Conservation (phyloP, 2,888 invertebrate genomes). For the Ischnus inquisitorius region DNA sequence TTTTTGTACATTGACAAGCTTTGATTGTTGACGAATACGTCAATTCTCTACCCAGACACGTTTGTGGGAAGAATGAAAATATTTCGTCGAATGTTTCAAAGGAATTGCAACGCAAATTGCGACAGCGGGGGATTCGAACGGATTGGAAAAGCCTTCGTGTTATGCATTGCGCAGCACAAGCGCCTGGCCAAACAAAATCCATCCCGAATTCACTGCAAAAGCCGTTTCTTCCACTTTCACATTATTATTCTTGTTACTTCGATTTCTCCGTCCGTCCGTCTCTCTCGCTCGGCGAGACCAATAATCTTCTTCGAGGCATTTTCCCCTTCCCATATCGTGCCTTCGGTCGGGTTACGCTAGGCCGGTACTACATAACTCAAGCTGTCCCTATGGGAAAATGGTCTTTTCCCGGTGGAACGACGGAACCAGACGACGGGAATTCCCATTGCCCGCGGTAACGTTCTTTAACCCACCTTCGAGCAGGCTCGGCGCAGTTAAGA, state of each 20-base stretch:
- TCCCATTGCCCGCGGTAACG: neutral
- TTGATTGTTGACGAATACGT: neutral
- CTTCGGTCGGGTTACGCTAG: conserved; percentile 36
- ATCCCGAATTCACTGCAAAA: neutral
- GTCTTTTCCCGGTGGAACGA: conserved; percentile 39
- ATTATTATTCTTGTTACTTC: conserved; percentile 48
- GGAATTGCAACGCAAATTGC: conserved; percentile 1
- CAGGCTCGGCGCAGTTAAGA: conserved; percentile 11
- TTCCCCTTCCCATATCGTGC: conserved; percentile 26
- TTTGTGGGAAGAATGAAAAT: neutral
- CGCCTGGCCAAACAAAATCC: neutral
- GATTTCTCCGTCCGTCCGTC: conserved; percentile 54
- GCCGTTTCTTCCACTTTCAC: conserved; percentile 16
- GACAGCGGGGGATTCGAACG: conserved; percentile 1
- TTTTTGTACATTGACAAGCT: neutral
- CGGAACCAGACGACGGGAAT: conserved; percentile 31
- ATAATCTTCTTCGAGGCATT: conserved; percentile 48
- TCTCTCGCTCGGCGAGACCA: conserved; percentile 31
- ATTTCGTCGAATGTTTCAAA: neutral
- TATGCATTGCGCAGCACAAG: neutral
- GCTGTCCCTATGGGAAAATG: conserved; percentile 47
- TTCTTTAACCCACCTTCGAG: conserved; percentile 8
- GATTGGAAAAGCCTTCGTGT: neutral
- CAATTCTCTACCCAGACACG: neutral
- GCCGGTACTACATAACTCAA: conserved; percentile 56